Conservation (phyloP, 1,140 invertebrate genomes). For the Eumaeus atala region DNA sequence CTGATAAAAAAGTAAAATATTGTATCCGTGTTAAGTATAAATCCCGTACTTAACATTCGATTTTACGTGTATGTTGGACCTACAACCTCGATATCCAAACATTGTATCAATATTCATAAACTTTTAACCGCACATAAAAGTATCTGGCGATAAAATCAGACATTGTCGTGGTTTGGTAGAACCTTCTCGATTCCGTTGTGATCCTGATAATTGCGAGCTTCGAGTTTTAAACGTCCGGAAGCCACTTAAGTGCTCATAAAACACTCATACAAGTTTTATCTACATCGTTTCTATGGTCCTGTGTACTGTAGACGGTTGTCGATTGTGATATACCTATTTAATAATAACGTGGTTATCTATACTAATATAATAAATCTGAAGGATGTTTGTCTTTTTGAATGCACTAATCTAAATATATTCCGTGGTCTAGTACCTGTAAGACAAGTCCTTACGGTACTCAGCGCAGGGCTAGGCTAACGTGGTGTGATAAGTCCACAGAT, state of each 20-base stretch:
- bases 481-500: too few relatives aligned
- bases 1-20: conserved; percentile 6
- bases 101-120: conserved; percentile 48
- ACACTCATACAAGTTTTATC: conserved; percentile 59
- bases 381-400: too few relatives aligned
- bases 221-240: conserved; percentile 62
- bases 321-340: too few relatives aligned
- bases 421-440: too few relatives aligned
- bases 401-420: too few relatives aligned
- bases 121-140: conserved; percentile 46
- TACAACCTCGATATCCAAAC: conserved; percentile 17
- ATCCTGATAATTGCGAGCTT: conserved; percentile 30
- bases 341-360: too few relatives aligned
- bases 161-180: conserved; percentile 57
- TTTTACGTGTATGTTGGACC: conserved; percentile 2
- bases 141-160: conserved; percentile 50
- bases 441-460: too few relatives aligned
- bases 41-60: conserved; percentile 1
- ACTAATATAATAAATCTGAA: too few relatives aligned
- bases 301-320: conserved; percentile 20
- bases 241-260: conserved; percentile 68
- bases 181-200: conserved; percentile 39
- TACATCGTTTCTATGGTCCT: conserved; percentile 45
- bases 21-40: neutral
- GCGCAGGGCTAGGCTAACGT: too few relatives aligned